Evolutionary conservation across 2,113 vertebrate species (phyloP), one percentile per base, ranked within the genome.

Genomic region (Paradoxurus hermaphroditus): DNA sequence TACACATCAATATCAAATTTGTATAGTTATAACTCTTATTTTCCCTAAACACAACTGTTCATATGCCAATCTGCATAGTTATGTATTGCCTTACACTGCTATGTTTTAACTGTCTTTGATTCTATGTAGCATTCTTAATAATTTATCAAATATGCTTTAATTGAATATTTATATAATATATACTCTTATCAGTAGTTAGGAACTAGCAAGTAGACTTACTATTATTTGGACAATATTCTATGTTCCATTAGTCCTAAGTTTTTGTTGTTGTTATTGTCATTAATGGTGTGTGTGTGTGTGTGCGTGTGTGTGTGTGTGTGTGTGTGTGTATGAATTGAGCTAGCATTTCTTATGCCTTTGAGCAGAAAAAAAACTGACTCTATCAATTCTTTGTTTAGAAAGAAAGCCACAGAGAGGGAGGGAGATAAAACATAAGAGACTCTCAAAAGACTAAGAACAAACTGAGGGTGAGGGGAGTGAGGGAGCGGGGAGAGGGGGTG

Each of bases 1-100:
- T 41, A 73, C 3, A 94, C 34, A 77, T 95, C 67, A 86, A 65
- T 95, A 86, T 97, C 70, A 94, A 90, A 82, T 90, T 56, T 56
- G 34, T 86, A 62, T 63, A 75, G 53, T 94, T 21, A 46, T 65
- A 89, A 79, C 36, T 92, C 27, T 82, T 85, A 19, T 13, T 25
- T 89, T 79, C 62, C 87, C 2, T 36, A 72, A 92, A 65, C 4
- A 29, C 44, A 92, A 59, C 46, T 67, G 34, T 79, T 86, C 92
- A 31, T 85, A 62, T 79, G 49, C 27, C 70, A 92, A 7, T 93
- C 29, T 85, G 78, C 21, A 46, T 89, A 93, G 65, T 96, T 94
- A 78, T 65, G 2, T 29, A 19, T 94, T 77, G n/a, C 27, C 29
- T 87, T 44, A 36, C 46, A 92, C 36, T 95, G 25, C 91, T 77